These are phyloP conservation scores for Brassicogethes aeneus DNA, from an alignment of 2,888 invertebrate genomes.

Conservation along the genomic window DNA sequence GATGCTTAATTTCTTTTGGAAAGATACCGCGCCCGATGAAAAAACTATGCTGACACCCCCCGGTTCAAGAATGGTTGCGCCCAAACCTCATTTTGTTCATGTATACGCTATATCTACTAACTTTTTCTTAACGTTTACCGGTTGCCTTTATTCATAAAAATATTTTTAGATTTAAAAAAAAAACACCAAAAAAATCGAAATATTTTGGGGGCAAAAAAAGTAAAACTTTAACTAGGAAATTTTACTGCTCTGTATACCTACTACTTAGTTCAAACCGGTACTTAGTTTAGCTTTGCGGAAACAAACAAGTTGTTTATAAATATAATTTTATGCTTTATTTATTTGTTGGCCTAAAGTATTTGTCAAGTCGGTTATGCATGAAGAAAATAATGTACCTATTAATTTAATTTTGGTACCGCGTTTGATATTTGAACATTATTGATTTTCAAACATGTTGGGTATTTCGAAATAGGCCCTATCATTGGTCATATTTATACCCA, in stretches of 20 bases:
- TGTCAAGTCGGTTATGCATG: no score
- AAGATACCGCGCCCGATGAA: slow-evolving; percentile 30
- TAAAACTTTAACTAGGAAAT: not conserved
- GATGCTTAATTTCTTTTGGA: not conserved
- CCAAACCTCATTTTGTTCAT: slow-evolving; percentile 45
- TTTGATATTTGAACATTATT: slow-evolving; percentile 1
- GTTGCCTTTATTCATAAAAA: slow-evolving; percentile 18
- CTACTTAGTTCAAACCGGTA: no score
- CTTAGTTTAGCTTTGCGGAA: no score
- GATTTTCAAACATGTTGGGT: no score
- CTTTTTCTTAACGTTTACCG: slow-evolving; percentile 37
- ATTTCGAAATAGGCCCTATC: not conserved
- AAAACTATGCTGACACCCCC: slow-evolving; percentile 36
- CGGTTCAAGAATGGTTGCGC: slow-evolving; percentile 39
- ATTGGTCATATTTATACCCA: no score
- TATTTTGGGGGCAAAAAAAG: not conserved
- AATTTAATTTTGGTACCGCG: no score
- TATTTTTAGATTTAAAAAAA: not conserved
- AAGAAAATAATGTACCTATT: no score
- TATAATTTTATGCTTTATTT: no score
- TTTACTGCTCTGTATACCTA: not conserved
- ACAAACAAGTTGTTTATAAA: no score
- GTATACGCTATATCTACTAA: slow-evolving; percentile 37
- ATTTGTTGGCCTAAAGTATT: no score
- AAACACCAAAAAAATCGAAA: no score